Evolutionary conservation across 2,113 vertebrate species (phyloP).

Genomic region (Azemiops feae): DNA sequence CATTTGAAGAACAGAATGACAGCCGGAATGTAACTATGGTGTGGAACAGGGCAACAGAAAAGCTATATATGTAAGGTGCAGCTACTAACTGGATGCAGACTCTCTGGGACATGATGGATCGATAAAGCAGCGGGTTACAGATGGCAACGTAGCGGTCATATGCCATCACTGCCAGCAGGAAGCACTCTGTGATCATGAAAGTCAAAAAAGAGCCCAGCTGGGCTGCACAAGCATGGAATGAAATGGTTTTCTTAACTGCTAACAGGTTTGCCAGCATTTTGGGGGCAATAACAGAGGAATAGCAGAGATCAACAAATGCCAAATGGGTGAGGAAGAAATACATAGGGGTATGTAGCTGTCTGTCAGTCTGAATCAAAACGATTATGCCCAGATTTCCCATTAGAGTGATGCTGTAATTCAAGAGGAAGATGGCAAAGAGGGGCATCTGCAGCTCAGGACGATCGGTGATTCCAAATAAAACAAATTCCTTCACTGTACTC

Average conservation of each 20-base stretch:
- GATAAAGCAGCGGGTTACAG: constrained; percentile 16
- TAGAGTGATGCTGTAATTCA: constrained; percentile 5
- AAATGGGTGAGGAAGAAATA: constrained; percentile 23
- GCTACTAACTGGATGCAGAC: neutral
- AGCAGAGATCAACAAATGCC: constrained; percentile 21
- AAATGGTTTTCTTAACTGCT: constrained; percentile 16
- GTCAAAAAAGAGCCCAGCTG: constrained; percentile 12
- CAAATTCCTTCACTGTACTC: neutral
- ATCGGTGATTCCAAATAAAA: constrained; percentile 7
- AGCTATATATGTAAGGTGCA: constrained; percentile 1
- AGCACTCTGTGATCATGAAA: constrained; percentile 13
- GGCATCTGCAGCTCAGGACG: neutral
- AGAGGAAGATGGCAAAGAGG: neutral
- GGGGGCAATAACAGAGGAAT: constrained; percentile 9
- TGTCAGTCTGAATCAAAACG: neutral
- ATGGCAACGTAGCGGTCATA: constrained; percentile 18
- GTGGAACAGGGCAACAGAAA: constrained; percentile 36
- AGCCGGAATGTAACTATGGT: constrained; percentile 29
- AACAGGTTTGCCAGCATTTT: constrained; percentile 6
- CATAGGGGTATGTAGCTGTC: constrained; percentile 18
- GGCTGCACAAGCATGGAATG: constrained; percentile 1
- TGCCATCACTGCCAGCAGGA: constrained; percentile 21
- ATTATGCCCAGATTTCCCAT: constrained; percentile 17
- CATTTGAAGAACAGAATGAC: constrained; percentile 38
- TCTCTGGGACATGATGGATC: neutral